Base-by-base conservation (phyloP, 2,797 vertebrate genomes). In the Malacoctenus gilli region DNA sequence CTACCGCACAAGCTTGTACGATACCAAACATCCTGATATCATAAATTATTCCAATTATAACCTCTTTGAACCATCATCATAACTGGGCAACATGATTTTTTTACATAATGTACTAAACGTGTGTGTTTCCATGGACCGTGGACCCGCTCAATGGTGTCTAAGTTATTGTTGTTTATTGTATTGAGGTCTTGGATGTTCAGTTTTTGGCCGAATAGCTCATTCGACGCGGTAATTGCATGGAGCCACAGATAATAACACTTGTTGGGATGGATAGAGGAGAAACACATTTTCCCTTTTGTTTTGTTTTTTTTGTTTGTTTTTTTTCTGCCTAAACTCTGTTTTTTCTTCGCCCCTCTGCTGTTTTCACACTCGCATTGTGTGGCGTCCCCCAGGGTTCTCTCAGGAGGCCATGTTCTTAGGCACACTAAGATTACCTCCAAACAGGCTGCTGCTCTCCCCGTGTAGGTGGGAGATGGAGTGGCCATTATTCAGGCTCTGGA, bases 361-460 rank as follows among this genome's bases (percentile, higher is more conserved):
- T 75, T 75, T 80, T 86, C 56, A 71, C 75, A 79, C 58, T 39
- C 58, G 50, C 44, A 59, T 65, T 60, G 36, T 61, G 35, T 38
- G 16, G 16, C 8, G 28, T 70, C 38, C 75, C 77, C 62, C 41
- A 50, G 57, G 69, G 8, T 10, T 70, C 36, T 77, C 77, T 65
- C 42, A 51, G 57, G 72, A 8, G 19, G 63, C 28, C 36, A 52
- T 64, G 66, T 76, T 85, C 68, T 66, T 42, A 40, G 66, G 40
- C 77, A 77, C 63, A 42, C 55, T 75, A n/a, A 78, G 66, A 77
- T 75, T 77, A 50, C 65, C 62, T 80, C 75, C 79, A 72, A 87
- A 82, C 44, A 16, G 77, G 41, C 55, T 13, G n/a, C 48, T 67
- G 68, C 59, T 78, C 60, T 69, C 61, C 72, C 59, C n/a, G n/a